Base-by-base conservation (phyloP, 2,797 vertebrate genomes). In the Melanotaenia nigrans region DNA sequence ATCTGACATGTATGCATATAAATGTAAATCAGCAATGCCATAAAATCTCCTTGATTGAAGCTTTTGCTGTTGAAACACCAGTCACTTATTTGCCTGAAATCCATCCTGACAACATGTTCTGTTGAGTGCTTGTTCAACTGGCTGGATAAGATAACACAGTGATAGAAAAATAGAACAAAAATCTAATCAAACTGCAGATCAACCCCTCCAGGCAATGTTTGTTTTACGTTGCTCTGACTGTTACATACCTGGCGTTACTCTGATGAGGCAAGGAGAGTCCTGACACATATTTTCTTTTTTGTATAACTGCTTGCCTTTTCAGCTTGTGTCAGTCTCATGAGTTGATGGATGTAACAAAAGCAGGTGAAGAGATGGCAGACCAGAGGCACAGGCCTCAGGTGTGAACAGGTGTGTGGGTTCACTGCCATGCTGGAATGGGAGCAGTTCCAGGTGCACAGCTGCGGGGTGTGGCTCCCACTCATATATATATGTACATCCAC, bases 331-430 rank as follows among this genome's bases (percentile, higher is more conserved):
- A 85, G 69, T 77, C 75, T 82, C 59, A 22, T 1, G 60, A 78
- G 79, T 71, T 89, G 89, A 90, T 85, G 76, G 87, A 91, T 83
- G 88, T 70, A 82, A 89, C 82, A 89, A 91, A 90, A 73, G 80
- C 75, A 74, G 71, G 55, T 13, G 71, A 82, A 75, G 82, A 78
- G 84, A 75, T 82, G 86, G 75, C 56, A 67, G 83, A 88, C 81
- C 85, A 68, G 77, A 90, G 87, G 92, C 70, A 42, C 83, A 68
- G 87, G 89, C 89, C 88, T 92, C 87, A 92, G 93, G 92, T 93
- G 94, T 91, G 91, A 95, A 93, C 93, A 93, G 93, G 91, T 93
- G 94, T 90, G 88, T 85, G 82, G 94, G 94, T 94, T 95, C 93
- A 94, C 85, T 92, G 90, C 82, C 79, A 87, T 91, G 89, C 87